Conservation (phyloP, 1,140 invertebrate species). For the Pantala flavescens region DNA sequence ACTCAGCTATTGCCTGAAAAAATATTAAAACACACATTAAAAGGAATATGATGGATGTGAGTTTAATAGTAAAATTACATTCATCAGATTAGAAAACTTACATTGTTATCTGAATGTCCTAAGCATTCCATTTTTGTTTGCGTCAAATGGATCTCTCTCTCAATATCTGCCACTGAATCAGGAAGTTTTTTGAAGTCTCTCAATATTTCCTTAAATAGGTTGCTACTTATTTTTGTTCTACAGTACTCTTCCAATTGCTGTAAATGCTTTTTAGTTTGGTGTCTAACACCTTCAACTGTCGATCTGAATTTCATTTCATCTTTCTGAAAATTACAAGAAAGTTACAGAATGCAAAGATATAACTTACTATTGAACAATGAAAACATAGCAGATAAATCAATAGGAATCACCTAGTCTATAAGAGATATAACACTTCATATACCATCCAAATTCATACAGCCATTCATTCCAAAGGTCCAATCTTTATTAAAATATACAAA, state of each 20-base stretch:
- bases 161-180: not conserved
- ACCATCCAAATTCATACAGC: too few species aligned
- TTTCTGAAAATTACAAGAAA: not conserved
- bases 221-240: not conserved
- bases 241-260: not conserved
- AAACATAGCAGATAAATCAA: too few species aligned
- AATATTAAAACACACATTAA: not conserved
- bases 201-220: too few species aligned
- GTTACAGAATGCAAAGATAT: too few species aligned
- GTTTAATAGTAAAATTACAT: not conserved
- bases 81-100: not conserved
- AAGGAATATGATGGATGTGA: not conserved
- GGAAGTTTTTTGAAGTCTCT: not conserved
- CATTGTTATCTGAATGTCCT: not conserved
- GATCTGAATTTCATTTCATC: not conserved
- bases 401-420: too few species aligned
- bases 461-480: too few species aligned
- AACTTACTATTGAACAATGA: too few species aligned
- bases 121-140: not conserved
- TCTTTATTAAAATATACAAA: too few species aligned
- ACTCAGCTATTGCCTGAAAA: not conserved
- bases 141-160: not conserved
- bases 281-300: not conserved
- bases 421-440: too few species aligned
- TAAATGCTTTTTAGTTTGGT: not conserved